These are phyloP conservation scores for Aurelia aurita complex sp. Pacific DNA, from an alignment of 30 jellyfish, hydroid and myxozoan species.

Conservation along the genomic window DNA sequence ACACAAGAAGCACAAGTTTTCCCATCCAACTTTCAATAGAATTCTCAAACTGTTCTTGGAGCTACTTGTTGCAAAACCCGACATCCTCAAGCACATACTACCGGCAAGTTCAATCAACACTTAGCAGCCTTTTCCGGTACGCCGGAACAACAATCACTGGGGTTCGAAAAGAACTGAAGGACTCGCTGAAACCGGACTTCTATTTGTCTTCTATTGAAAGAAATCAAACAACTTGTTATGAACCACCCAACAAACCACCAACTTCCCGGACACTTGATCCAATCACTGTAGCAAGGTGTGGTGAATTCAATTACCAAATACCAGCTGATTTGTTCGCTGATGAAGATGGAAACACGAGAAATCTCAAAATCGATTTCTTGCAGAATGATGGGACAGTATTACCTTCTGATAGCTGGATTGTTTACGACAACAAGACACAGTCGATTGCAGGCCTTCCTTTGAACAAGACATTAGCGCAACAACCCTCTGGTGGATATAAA, in stretches of 20 bases:
- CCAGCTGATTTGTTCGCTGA: constrained; percentile 62
- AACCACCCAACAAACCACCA: constrained; percentile 62
- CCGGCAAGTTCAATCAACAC: constrained; percentile 35
- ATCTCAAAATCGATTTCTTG: constrained; percentile 17
- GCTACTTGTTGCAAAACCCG: constrained; percentile 6
- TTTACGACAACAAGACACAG: constrained; percentile 35
- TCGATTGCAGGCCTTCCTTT: constrained; percentile 74
- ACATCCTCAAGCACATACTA: constrained; percentile 12
- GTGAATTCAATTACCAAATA: constrained; percentile 55
- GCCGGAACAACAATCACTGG: constrained; percentile 16
- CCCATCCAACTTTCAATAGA: constrained; percentile 30
- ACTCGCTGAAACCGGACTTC: constrained; percentile 66
- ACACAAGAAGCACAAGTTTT: constrained; percentile 3
- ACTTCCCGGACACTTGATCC: constrained; percentile 7
- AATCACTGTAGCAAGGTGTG: constrained; percentile 47
- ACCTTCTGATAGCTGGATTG: constrained; percentile 54
- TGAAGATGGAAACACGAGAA: constrained; percentile 65
- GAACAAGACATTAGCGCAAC: constrained; percentile 12
- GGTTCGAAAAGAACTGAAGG: constrained; percentile 28
- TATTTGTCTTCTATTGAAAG: constrained; percentile 2
- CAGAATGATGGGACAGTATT: constrained; percentile 22
- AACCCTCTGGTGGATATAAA: constrained; percentile 65
- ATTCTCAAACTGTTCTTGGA: constrained; percentile 75
- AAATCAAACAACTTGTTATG: constrained; percentile 31
- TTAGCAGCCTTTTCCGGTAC: constrained; percentile 22